A percentile compares a stretch with the other conserved stretches of the same genome.
Evolutionary conservation across 1,140 invertebrate genomes (phyloP).

Genomic region (Batillaria attramentaria): DNA sequence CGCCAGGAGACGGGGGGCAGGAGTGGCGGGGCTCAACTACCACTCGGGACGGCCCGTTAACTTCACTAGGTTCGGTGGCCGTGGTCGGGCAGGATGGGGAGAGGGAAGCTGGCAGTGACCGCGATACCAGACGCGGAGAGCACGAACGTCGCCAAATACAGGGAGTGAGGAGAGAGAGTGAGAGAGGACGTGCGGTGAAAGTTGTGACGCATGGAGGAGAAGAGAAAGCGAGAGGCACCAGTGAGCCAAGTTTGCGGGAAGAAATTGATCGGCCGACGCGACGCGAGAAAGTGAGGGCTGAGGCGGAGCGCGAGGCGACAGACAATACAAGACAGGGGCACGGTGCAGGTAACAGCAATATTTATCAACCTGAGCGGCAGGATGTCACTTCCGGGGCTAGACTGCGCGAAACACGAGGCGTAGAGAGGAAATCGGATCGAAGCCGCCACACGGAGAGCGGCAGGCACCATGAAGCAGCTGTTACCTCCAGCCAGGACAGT

Average conservation of each 20-base stretch:
- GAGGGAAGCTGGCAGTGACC: not conserved
- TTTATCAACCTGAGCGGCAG: not conserved
- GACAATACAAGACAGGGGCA: not conserved
- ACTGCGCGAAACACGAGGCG: no score
- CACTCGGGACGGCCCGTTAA: no score
- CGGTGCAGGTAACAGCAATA: conserved; percentile 3
- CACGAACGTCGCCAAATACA: not conserved
- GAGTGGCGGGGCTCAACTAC: not conserved
- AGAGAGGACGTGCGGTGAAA: no score
- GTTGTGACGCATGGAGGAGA: no score
- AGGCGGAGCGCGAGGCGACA: not conserved
- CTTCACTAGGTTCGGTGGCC: no score
- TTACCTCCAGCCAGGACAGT: no score
- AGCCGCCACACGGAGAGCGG: no score
- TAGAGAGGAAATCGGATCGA: no score
- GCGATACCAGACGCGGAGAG: not conserved
- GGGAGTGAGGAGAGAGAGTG: no score
- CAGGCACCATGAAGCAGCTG: no score
- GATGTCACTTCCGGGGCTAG: conserved; percentile 3
- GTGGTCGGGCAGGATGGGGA: not conserved
- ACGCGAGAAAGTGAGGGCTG: not conserved
- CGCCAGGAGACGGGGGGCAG: no score
- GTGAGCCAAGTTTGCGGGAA: not conserved
- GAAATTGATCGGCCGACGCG: conserved; percentile 12
- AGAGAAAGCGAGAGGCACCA: no score